These are phyloP conservation scores for Catostomus latipinnis DNA, from an alignment of 2,797 vertebrate genomes.

Conservation along the genomic window DNA sequence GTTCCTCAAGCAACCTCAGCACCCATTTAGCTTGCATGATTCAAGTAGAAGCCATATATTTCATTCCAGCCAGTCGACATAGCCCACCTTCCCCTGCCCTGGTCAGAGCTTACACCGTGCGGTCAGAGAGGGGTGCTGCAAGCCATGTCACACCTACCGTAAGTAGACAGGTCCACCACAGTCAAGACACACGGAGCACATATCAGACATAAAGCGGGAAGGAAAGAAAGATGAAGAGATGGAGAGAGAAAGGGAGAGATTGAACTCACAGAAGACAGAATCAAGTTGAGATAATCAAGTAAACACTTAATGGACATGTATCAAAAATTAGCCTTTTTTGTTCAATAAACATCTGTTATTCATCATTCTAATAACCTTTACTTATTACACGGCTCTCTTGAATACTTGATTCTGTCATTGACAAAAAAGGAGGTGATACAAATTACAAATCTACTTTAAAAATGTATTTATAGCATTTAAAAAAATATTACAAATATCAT, in stretches of 20 bases:
- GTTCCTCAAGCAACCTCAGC: slow-evolving; percentile 80
- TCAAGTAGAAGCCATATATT: slow-evolving; percentile 77
- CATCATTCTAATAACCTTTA: slow-evolving; percentile 2
- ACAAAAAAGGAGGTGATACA: no score
- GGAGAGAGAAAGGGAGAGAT: slow-evolving; percentile 73
- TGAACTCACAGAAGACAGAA: slow-evolving; percentile 83
- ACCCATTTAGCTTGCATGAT: slow-evolving; percentile 79
- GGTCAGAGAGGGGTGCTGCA: slow-evolving; percentile 78
- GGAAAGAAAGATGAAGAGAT: slow-evolving; percentile 78
- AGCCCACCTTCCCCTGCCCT: slow-evolving; percentile 63
- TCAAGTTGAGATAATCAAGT: slow-evolving; percentile 66
- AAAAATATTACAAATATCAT: no score
- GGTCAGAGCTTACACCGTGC: slow-evolving; percentile 78
- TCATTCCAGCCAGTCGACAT: slow-evolving; percentile 76
- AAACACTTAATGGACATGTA: slow-evolving; percentile 62
- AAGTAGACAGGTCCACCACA: slow-evolving; percentile 79
- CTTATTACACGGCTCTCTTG: neutral
- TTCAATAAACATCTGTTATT: neutral
- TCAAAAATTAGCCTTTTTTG: slow-evolving; percentile 73
- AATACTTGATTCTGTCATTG: no score
- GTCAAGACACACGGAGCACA: slow-evolving; percentile 83
- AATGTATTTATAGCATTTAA: no score
- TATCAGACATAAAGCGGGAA: slow-evolving; percentile 78
- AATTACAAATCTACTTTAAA: no score
- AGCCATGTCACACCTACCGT: slow-evolving; percentile 85